Conservation (phyloP, 2,797 vertebrate genomes). For the Enteromius radiatus region DNA sequence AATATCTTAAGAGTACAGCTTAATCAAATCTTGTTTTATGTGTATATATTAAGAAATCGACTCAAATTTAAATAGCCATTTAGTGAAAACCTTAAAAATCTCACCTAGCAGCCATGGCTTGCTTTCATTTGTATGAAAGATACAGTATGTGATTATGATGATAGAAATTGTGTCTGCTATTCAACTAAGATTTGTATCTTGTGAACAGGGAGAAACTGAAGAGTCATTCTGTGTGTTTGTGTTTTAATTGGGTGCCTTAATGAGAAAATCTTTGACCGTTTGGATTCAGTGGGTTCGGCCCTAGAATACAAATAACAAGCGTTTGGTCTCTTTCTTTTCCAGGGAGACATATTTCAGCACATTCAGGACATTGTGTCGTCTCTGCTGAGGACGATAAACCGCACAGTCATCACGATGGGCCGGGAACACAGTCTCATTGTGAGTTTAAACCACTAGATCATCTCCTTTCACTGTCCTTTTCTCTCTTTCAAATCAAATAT, state of each 20-base stretch:
- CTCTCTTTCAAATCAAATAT: background rate
- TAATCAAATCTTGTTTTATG: background rate
- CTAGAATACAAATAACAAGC: slow-evolving; percentile 13
- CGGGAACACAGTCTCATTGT: slow-evolving; percentile 89
- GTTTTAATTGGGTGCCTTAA: slow-evolving; percentile 27
- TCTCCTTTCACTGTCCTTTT: background rate
- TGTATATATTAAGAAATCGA: background rate
- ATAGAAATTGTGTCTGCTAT: background rate
- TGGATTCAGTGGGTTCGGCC: slow-evolving; percentile 17
- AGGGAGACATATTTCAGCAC: slow-evolving; percentile 89
- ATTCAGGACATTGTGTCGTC: slow-evolving; percentile 91
- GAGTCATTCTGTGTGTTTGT: slow-evolving; percentile 8
- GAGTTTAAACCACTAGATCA: slow-evolving; percentile 73
- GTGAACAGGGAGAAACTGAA: background rate
- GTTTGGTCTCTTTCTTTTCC: slow-evolving; percentile 52
- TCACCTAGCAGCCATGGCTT: background rate
- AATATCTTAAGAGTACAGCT: background rate
- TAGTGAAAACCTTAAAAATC: background rate
- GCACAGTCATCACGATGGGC: slow-evolving; percentile 91
- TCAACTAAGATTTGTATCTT: background rate
- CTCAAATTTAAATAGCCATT: background rate
- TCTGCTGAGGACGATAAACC: slow-evolving; percentile 89
- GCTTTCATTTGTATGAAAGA: background rate
- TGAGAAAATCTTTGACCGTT: slow-evolving; percentile 22
- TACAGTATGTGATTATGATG: background rate